Conservation (phyloP, 1,140 invertebrate genomes). For the Parasteatoda tepidariorum region DNA sequence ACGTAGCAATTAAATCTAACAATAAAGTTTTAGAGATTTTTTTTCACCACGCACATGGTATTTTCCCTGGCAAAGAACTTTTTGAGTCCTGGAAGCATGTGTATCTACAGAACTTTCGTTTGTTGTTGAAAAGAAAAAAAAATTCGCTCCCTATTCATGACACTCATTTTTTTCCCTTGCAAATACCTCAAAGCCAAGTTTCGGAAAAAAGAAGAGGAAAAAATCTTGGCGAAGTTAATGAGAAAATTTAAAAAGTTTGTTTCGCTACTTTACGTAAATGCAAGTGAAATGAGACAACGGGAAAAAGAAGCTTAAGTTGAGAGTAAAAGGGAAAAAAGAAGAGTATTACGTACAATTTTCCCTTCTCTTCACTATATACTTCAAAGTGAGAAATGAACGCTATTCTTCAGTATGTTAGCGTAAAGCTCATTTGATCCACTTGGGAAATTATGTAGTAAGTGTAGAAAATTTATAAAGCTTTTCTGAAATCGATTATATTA, state of each 20-base stretch:
- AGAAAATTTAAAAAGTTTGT: constrained; percentile 30
- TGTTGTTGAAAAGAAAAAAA: too few species aligned
- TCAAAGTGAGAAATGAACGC: constrained; percentile 8
- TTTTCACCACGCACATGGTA: background rate
- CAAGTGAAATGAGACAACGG: background rate
- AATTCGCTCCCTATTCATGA: background rate
- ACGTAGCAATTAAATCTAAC: constrained; percentile 12
- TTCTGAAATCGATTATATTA: too few species aligned
- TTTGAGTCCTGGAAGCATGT: background rate
- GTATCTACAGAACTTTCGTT: too few species aligned
- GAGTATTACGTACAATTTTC: background rate
- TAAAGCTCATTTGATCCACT: background rate
- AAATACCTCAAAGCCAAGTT: too few species aligned
- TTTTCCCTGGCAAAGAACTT: background rate
- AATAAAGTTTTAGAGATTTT: constrained; percentile 4
- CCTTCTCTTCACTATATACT: background rate
- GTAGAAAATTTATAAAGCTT: too few species aligned
- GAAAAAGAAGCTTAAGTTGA: background rate
- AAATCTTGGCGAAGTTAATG: constrained; percentile 23
- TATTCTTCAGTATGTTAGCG: background rate
- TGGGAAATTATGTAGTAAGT: constrained; percentile 39
- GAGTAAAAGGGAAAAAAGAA: constrained; percentile 3
- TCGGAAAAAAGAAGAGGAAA: too few species aligned
- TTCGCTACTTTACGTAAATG: background rate
- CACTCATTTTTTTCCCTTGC: background rate